Percentiles rank a stretch among this genome's conserved stretches.
phyloP scores from a whole-genome alignment of 2,797 vertebrate genomes.

The Cyclura pinguis region DNA sequence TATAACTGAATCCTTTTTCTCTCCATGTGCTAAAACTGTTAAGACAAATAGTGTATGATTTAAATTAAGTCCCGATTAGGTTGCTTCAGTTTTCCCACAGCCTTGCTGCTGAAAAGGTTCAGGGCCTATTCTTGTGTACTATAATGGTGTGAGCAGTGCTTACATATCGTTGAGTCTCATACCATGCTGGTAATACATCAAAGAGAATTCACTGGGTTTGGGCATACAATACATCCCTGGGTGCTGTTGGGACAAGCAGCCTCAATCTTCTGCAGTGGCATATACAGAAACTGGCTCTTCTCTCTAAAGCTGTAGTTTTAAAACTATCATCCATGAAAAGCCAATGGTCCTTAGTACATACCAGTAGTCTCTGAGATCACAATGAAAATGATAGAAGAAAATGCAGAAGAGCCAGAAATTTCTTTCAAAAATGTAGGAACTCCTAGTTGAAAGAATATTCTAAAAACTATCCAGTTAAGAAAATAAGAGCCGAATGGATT shows the following conservation, averaged over 20 bases:
- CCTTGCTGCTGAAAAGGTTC: not conserved
- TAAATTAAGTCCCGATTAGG: not conserved
- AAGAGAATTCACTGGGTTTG: not conserved
- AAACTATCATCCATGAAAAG: not conserved
- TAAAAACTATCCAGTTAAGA: not conserved
- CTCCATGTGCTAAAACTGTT: conserved; percentile 57
- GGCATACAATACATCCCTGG: not conserved
- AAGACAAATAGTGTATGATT: not conserved
- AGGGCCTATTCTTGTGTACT: not conserved
- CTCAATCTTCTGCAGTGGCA: not conserved
- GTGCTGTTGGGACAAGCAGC: not conserved
- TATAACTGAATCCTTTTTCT: conserved; percentile 64
- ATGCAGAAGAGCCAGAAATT: not conserved
- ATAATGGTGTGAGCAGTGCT: not conserved
- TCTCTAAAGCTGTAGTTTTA: not conserved
- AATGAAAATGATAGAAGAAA: not conserved
- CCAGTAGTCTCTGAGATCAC: too few species aligned
- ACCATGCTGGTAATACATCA: too few species aligned
- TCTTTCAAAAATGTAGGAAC: not conserved
- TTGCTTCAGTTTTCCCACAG: not conserved
- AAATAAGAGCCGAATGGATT: not conserved
- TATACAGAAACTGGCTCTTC: not conserved
- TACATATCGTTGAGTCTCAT: not conserved
- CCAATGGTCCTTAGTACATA: not conserved
- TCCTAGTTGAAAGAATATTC: not conserved